phyloP scores from a whole-genome alignment of 2,797 vertebrate genomes.

The Champsocephalus esox region DNA sequence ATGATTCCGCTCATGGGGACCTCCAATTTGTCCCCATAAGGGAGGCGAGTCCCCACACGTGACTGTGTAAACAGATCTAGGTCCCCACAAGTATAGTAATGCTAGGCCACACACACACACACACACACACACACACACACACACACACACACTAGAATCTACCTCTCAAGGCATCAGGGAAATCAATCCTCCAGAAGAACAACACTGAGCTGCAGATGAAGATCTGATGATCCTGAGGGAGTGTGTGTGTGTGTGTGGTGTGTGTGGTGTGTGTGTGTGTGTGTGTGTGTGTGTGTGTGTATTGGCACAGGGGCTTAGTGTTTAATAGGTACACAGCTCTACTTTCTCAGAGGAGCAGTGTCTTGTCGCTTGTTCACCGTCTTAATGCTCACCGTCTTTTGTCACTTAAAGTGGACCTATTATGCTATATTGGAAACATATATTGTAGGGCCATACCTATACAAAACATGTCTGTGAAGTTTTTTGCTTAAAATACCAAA shows the following conservation, averaged over 20 bases:
- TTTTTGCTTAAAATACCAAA: too few species aligned
- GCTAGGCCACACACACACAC: too few species aligned
- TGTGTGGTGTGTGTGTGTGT: not conserved
- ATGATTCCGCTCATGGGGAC: too few species aligned
- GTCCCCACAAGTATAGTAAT: too few species aligned
- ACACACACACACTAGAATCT: constrained; percentile 1
- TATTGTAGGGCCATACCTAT: too few species aligned
- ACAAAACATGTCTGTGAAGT: too few species aligned
- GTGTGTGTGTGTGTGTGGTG: not conserved
- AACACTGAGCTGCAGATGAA: constrained; percentile 21
- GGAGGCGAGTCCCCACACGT: too few species aligned
- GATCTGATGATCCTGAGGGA: not conserved
- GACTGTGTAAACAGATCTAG: too few species aligned
- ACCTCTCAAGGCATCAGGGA: constrained; percentile 41
- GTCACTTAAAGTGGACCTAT: not conserved
- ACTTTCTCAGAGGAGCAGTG: constrained; percentile 14
- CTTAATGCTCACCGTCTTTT: constrained; percentile 26
- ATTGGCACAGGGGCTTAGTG: not conserved
- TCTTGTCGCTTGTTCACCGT: constrained; percentile 16
- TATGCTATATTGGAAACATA: too few species aligned
- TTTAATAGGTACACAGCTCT: constrained; percentile 20
- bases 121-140: not conserved
- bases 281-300: constrained; percentile 1
- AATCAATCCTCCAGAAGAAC: constrained; percentile 64
- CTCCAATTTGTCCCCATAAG: too few species aligned